Percentiles rank a stretch among this genome's conserved stretches.
phyloP scores from a whole-genome alignment of 2,797 vertebrate genomes.

The Meda fulgida region DNA sequence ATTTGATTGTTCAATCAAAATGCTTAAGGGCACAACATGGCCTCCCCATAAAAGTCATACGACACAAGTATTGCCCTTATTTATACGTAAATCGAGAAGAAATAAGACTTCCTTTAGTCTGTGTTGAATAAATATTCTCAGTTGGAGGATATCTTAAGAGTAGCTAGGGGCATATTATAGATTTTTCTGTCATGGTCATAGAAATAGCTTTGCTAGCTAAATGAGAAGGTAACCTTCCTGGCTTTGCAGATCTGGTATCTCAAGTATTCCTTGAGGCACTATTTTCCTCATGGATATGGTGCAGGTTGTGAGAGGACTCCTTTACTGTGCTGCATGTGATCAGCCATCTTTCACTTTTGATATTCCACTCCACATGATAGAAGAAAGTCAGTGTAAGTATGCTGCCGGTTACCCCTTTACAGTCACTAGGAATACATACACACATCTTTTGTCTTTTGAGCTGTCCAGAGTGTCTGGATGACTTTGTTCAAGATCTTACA shows the following conservation, averaged over 20 bases:
- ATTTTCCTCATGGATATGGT: slow-evolving; percentile 25
- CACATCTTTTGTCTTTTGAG: slow-evolving; percentile 10
- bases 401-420: slow-evolving; percentile 3
- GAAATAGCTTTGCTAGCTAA: slow-evolving; percentile 31
- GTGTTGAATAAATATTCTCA: slow-evolving; percentile 28
- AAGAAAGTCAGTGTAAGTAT: slow-evolving; percentile 3
- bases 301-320: not conserved
- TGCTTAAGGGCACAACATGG: slow-evolving; percentile 6
- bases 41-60: not conserved
- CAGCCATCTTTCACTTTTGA: slow-evolving; percentile 14
- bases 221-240: slow-evolving; percentile 34
- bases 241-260: slow-evolving; percentile 16
- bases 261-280: slow-evolving; percentile 12
- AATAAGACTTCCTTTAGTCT: slow-evolving; percentile 36
- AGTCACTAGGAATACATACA: slow-evolving; percentile 1
- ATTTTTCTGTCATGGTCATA: slow-evolving; percentile 39
- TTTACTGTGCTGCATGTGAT: slow-evolving; percentile 20
- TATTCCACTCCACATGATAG: slow-evolving; percentile 10
- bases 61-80: not conserved
- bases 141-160: slow-evolving; percentile 17
- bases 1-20: slow-evolving; percentile 16
- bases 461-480: slow-evolving; percentile 12
- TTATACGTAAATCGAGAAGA: not conserved
- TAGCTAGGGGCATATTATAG: slow-evolving; percentile 29
- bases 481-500: slow-evolving; percentile 28